Base-by-base conservation (phyloP, 2,888 invertebrate species). In the Tolmerus cingulatus region DNA sequence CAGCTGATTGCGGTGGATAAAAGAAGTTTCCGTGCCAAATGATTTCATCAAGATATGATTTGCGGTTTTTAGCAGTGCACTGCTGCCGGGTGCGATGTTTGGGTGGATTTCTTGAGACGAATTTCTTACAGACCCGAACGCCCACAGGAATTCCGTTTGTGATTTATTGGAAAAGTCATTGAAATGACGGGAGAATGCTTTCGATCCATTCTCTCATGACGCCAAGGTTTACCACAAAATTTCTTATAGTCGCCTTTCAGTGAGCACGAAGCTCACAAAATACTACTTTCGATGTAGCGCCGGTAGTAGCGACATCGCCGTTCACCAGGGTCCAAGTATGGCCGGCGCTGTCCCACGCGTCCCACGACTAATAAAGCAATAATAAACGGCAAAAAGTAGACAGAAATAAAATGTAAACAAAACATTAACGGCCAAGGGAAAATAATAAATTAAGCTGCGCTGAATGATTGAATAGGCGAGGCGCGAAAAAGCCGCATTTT, bases 381-480 rank as follows among this genome's bases (percentile, higher is more conserved):
- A 79, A 79, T 79, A 79, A 79, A 79, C 30, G 51, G 23, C 82
- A 37, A 84, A 57, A 81, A 55, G 82, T 37, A 40, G 82, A 66
- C 66, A 84, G 40, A 84, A 84, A 84, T 84, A 84, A 84, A 84
- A 66, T 66, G 82, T 84, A 84, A 84, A 84, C 82, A 84, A 40
- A 66, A 57, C 82, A 30, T 57, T 79, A 79, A 79, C 66, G 66
- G 12, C 66, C 66, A 66, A 66, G 79, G 79, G 30, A 79, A 79
- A 51, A 79, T 55, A 46, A 79, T 51, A 79, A 46, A 51, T 79
- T 79, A 51, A 79, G 30, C 30, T 51, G 79, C 51, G 51, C 27
- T 27, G 27, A 79, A 46, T 79, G 51, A 79, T 79, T 79, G 40
- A 79, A 51, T 16, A 79, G 51, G 51, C 51, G 51, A 34, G 79